Percentiles rank a stretch among this genome's conserved stretches.
These are phyloP conservation scores for Tineola bisselliella DNA, from an alignment of 2,888 invertebrate species.

Conservation along the genomic window DNA sequence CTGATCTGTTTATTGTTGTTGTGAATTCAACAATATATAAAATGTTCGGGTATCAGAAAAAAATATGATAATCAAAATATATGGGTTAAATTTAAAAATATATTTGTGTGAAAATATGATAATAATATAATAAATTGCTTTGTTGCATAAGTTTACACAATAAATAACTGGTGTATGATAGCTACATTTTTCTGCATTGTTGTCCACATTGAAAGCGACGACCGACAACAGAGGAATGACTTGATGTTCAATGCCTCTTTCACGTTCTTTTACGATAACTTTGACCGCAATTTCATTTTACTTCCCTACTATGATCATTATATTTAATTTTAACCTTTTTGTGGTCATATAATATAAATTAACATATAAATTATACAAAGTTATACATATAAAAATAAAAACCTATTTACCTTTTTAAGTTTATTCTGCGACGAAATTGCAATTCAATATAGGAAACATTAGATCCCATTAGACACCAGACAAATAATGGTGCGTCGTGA, in stretches of 20 bases:
- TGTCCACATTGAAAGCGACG: conserved; percentile 20
- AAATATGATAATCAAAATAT: not conserved
- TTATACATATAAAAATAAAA: too few species aligned
- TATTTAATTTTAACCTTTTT: too few species aligned
- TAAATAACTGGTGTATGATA: conserved; percentile 4
- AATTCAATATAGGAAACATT: too few species aligned
- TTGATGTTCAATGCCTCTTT: not conserved
- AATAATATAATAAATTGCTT: not conserved
- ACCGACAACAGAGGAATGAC: not conserved
- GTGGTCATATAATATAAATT: too few species aligned
- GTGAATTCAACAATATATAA: too few species aligned
- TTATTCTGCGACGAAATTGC: too few species aligned
- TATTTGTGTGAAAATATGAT: not conserved
- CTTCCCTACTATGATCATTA: too few species aligned
- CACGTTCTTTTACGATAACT: conserved; percentile 5
- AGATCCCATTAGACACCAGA: too few species aligned
- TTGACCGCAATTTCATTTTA: not conserved
- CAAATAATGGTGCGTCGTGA: not conserved
- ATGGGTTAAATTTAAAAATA: not conserved
- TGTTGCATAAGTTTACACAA: not conserved
- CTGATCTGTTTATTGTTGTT: too few species aligned
- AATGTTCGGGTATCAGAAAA: not conserved
- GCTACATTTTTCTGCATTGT: conserved; percentile 17
- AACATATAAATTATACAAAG: too few species aligned
- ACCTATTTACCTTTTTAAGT: too few species aligned